Evolutionary conservation across 2,797 vertebrate species (phyloP).

Genomic region (Oreortyx pictus): DNA sequence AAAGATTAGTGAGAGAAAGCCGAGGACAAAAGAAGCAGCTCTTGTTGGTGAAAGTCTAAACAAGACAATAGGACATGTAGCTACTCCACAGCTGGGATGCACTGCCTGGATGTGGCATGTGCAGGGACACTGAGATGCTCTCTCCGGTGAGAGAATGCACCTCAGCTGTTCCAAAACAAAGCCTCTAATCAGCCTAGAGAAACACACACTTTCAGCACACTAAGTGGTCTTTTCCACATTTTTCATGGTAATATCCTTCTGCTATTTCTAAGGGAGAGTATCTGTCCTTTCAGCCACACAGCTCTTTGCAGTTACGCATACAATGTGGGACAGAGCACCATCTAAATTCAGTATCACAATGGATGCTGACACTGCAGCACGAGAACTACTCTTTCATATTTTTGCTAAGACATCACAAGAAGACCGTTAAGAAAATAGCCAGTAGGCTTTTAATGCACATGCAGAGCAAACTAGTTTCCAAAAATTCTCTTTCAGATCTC

Average conservation of each 20-base stretch:
- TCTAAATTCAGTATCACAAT: neutral
- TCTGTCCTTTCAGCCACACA: neutral
- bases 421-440: neutral
- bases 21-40: neutral
- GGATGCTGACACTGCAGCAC: neutral
- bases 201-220: neutral
- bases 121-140: accelerated
- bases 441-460: neutral
- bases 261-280: accelerated
- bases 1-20: neutral
- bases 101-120: neutral
- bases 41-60: neutral
- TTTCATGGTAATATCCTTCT: neutral
- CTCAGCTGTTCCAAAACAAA: neutral
- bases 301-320: neutral
- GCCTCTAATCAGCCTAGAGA: neutral
- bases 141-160: neutral
- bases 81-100: neutral
- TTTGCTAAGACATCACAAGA: neutral
- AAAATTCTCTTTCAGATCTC: neutral
- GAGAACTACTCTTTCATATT: neutral
- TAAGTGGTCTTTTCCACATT: neutral
- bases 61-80: neutral
- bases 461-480: neutral
- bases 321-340: neutral